Conservation (phyloP, 2,113 vertebrate genomes). For the Rafetus swinhoei region DNA sequence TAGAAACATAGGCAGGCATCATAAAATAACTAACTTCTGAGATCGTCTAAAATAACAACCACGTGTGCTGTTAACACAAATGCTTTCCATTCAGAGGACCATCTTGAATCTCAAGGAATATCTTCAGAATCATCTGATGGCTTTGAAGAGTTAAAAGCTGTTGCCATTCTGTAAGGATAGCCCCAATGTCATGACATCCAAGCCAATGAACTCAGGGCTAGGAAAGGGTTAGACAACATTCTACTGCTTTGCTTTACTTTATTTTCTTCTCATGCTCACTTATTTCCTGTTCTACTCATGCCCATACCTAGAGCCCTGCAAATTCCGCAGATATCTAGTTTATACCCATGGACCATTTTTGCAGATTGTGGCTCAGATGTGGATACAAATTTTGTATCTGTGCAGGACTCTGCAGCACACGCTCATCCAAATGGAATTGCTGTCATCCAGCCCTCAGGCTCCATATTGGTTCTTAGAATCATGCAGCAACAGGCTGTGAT, state of each 20-base stretch:
- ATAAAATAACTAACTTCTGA: neutral
- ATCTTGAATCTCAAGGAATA: neutral
- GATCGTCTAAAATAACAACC: neutral
- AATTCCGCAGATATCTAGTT: too few relatives aligned
- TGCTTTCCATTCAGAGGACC: neutral
- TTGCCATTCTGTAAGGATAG: neutral
- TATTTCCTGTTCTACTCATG: neutral
- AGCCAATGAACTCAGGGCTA: neutral
- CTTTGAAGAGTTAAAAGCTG: neutral
- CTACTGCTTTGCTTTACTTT: neutral
- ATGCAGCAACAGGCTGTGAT: too few relatives aligned
- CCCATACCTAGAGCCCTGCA: too few relatives aligned
- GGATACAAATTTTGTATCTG: too few relatives aligned
- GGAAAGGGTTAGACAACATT: fast-evolving
- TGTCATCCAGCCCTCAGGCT: too few relatives aligned
- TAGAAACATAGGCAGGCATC: neutral
- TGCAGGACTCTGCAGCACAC: too few relatives aligned
- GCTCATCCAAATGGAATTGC: too few relatives aligned
- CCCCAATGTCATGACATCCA: neutral
- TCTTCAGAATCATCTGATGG: neutral
- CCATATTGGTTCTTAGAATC: too few relatives aligned
- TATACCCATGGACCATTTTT: too few relatives aligned
- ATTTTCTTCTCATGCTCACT: neutral
- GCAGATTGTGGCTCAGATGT: too few relatives aligned
- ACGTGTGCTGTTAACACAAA: neutral